Conservation (phyloP, 2,113 vertebrate genomes). For the Probosciger aterrimus region DNA sequence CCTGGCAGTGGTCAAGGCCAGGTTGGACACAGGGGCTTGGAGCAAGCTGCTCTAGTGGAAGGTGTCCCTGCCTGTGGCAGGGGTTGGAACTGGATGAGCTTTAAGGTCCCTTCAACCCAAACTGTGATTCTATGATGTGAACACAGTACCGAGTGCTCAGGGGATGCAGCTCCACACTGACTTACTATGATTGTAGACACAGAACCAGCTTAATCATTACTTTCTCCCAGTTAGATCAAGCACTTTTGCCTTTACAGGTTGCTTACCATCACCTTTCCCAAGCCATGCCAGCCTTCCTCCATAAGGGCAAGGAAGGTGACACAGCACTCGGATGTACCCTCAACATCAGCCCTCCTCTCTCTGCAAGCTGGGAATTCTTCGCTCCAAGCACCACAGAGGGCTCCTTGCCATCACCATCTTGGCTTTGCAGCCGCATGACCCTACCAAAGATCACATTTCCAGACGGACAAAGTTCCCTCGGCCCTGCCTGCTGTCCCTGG, state of each 20-base stretch:
- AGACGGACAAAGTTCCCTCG: not conserved
- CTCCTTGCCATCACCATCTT: not conserved
- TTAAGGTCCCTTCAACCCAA: not conserved
- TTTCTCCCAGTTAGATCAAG: not conserved
- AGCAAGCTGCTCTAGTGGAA: not conserved
- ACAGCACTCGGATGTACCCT: fast-evolving
- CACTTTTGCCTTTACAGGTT: not conserved
- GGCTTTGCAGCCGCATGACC: not conserved
- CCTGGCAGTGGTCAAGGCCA: not conserved
- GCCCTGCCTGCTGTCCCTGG: not conserved
- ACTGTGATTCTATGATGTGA: not conserved
- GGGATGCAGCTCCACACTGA: not conserved
- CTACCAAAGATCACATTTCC: not conserved
- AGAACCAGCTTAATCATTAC: not conserved
- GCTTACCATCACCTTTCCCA: not conserved
- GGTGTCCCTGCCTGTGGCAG: not conserved
- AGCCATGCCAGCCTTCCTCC: not conserved
- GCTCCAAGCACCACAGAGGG: not conserved
- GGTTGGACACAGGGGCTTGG: not conserved
- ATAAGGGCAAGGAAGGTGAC: not conserved
- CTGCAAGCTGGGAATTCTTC: fast-evolving
- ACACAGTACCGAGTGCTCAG: not conserved
- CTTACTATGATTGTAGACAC: not conserved
- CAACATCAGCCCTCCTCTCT: not conserved
- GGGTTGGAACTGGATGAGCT: not conserved